Conservation (phyloP, 2,888 invertebrate species). For the Caenorhabditis sp. region DNA sequence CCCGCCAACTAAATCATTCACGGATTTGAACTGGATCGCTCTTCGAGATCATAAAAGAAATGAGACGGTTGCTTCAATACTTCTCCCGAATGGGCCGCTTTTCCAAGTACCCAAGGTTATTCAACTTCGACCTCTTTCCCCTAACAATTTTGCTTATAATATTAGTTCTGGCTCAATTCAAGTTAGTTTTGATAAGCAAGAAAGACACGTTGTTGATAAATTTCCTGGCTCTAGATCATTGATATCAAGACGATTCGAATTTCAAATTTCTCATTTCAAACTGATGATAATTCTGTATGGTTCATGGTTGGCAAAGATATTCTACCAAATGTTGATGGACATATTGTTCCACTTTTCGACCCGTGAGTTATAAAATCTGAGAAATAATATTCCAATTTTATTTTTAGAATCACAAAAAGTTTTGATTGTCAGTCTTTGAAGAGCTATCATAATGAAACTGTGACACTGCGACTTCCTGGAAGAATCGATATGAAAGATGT, state of each 20-base stretch:
- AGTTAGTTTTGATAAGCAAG: conserved; percentile 36
- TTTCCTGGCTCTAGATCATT: conserved; percentile 50
- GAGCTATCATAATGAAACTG: conserved; percentile 63
- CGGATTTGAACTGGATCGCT: conserved; percentile 65
- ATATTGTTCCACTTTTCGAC: conserved; percentile 67
- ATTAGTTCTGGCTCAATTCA: conserved; percentile 64
- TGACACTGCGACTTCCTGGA: conserved; percentile 66
- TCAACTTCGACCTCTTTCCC: conserved; percentile 55
- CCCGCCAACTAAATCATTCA: conserved; percentile 54
- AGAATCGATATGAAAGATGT: conserved; percentile 59
- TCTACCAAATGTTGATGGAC: conserved; percentile 63
- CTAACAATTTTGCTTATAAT: conserved; percentile 51
- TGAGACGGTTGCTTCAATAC: conserved; percentile 59
- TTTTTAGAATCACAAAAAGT: conserved; percentile 39
- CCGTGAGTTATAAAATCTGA: conserved; percentile 34
- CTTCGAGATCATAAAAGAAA: conserved; percentile 65
- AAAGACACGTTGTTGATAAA: neutral
- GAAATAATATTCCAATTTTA: neutral
- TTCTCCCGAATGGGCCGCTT: conserved; percentile 64
- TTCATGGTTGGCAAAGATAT: conserved; percentile 70
- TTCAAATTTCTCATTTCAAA: conserved; percentile 59
- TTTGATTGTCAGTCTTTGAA: conserved; percentile 68
- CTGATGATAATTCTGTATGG: conserved; percentile 68
- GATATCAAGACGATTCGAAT: conserved; percentile 69
- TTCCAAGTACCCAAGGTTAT: conserved; percentile 59